Evolutionary conservation across 2,888 invertebrate genomes (phyloP), one percentile per base, ranked within the genome.

Genomic region (Dicranocentrus wangi): DNA sequence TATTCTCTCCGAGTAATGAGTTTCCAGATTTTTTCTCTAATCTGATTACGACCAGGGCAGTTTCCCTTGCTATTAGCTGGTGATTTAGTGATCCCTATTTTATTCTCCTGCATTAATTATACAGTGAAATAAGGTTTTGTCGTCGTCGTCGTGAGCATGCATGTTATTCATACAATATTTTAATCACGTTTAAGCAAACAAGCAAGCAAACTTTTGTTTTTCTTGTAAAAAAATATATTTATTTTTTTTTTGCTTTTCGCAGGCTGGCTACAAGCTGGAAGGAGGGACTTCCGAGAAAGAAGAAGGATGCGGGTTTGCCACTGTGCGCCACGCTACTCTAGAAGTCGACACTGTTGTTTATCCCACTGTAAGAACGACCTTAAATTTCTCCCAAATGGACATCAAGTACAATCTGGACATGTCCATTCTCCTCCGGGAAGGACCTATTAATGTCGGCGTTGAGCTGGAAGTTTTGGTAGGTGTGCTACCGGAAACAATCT

Each of bases 261-360:
- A 87, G 87, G 79, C 82, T 15, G 87, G 87, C 23, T 85, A 82
- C 78, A 86, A 86, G 66, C 58, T 87, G 66, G 84, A 84, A 60
- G 87, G 86, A 3, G 85, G 82, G 19, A 71, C 47, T 21, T 83
- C 84, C 0, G 84, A 85, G n/a, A 83, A 81, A 60, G 87, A 86
- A 19, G 86, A 85, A 66, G 84, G 80, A 23, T 85, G 80, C 1
- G 78, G 75, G 1, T 69, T 84, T 47, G 78, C 82, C 0, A 77
- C 25, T 10, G 73, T 86, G 39, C 65, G 65, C 47, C 80, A 83
- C 42, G 82, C 83, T 43, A 88, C 90, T 55, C 89, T 92, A 69
- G 90, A 92, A 88, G 81, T 92, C 72, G 91, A 92, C 87, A 89
- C 91, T 1, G 87, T 92, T 3, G 88, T 90, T 42, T 92, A 91